phyloP scores from a whole-genome alignment of 2,797 vertebrate species.

The Coreius guichenoti region DNA sequence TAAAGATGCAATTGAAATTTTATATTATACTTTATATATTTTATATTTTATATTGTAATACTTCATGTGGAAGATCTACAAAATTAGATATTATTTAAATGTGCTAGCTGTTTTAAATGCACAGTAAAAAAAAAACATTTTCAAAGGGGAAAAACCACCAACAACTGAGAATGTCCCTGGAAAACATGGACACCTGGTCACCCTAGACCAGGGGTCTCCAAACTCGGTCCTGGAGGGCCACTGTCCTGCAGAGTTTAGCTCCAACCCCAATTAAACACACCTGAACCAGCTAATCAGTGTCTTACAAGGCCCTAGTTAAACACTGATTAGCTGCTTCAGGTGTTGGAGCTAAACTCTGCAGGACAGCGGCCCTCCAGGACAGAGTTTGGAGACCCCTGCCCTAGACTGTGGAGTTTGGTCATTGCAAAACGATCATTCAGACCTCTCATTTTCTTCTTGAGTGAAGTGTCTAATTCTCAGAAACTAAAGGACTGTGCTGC shows the following conservation, averaged over 20 bases:
- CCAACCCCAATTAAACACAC: too few relatives aligned
- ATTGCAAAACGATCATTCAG: slow-evolving; percentile 5
- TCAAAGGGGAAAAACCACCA: background rate
- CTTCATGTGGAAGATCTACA: too few relatives aligned
- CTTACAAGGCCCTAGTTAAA: too few relatives aligned
- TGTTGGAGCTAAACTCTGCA: too few relatives aligned
- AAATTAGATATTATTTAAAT: background rate
- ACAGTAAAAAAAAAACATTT: background rate
- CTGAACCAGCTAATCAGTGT: too few relatives aligned
- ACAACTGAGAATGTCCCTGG: background rate
- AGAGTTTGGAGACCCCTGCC: too few relatives aligned
- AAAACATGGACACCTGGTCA: background rate
- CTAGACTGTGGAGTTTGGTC: background rate
- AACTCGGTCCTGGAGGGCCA: too few relatives aligned
- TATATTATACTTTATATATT: background rate
- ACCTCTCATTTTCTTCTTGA: background rate
- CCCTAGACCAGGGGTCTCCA: background rate
- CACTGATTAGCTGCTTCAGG: too few relatives aligned
- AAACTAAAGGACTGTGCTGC: slow-evolving; percentile 4
- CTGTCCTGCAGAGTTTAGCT: too few relatives aligned
- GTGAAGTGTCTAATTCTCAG: slow-evolving; percentile 35
- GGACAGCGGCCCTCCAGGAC: too few relatives aligned
- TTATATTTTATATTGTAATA: background rate
- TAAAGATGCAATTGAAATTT: background rate
- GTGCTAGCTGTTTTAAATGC: background rate